phyloP scores from a whole-genome alignment of 1,140 invertebrate genomes.

The Platyura marginata region DNA sequence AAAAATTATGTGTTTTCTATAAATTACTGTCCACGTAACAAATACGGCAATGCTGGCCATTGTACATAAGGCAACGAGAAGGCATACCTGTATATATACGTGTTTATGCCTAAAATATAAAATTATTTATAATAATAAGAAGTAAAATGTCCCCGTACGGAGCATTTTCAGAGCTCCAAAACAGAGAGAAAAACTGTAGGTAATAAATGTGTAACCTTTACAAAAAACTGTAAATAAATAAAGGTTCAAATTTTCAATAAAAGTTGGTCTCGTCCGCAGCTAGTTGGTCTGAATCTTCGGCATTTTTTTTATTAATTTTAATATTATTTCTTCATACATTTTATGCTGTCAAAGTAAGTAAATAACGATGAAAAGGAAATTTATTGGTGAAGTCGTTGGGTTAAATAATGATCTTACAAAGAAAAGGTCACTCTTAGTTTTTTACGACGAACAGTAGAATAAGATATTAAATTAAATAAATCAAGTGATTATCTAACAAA shows the following conservation, averaged over 20 bases:
- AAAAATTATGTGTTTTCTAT: not conserved
- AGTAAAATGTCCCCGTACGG: not conserved
- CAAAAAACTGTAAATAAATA: not conserved
- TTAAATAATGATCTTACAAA: too few relatives aligned
- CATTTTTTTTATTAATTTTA: too few relatives aligned
- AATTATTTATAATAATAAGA: not conserved
- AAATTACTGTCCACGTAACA: not conserved
- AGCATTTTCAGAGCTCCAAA: not conserved
- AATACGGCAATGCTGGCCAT: not conserved
- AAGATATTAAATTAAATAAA: too few relatives aligned
- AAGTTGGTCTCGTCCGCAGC: not conserved
- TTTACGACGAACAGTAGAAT: too few relatives aligned
- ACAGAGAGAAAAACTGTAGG: not conserved
- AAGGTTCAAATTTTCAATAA: not conserved
- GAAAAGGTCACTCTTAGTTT: too few relatives aligned
- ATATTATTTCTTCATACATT: too few relatives aligned
- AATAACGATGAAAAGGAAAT: too few relatives aligned
- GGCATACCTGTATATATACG: constrained; percentile 21
- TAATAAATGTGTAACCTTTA: too few relatives aligned
- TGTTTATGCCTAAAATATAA: not conserved
- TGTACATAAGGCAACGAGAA: not conserved
- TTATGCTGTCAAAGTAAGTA: too few relatives aligned
- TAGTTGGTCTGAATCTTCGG: too few relatives aligned
- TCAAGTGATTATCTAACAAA: too few relatives aligned
- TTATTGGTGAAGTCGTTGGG: too few relatives aligned